phyloP scores from a whole-genome alignment of 1,140 invertebrate genomes.

The Eriocheir sinensis region DNA sequence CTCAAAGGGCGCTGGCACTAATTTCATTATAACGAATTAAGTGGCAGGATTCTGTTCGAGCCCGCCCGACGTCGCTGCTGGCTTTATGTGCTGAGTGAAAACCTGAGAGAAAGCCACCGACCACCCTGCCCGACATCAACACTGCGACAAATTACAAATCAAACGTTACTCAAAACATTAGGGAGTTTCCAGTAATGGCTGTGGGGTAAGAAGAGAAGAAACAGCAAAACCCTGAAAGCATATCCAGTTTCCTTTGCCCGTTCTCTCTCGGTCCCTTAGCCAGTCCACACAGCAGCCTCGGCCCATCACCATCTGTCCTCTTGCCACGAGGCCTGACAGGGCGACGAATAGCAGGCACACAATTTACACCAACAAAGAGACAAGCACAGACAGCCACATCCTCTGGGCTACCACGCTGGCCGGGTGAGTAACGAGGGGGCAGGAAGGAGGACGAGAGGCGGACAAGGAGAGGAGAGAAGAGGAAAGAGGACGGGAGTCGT shows the following conservation, averaged over 20 bases:
- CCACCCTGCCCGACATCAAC: too few species aligned
- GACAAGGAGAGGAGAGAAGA: neutral
- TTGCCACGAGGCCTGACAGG: neutral
- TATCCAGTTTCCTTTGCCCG: too few species aligned
- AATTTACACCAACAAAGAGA: conserved; percentile 6
- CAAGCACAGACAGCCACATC: neutral
- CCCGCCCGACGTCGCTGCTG: neutral
- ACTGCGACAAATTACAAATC: too few species aligned
- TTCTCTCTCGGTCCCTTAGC: too few species aligned
- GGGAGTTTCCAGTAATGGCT: too few species aligned
- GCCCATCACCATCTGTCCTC: neutral
- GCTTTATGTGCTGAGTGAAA: too few species aligned
- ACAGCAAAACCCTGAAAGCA: too few species aligned
- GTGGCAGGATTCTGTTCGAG: too few species aligned
- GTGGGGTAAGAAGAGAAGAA: too few species aligned
- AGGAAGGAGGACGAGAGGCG: neutral
- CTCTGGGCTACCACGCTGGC: neutral
- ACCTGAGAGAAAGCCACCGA: too few species aligned
- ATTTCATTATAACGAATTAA: too few species aligned
- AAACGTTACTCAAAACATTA: too few species aligned
- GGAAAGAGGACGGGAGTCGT: neutral
- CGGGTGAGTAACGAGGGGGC: neutral
- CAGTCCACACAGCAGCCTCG: neutral
- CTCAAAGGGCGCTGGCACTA: neutral
- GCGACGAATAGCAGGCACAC: neutral